Percentiles rank a stretch among this genome's conserved stretches.
phyloP scores from a whole-genome alignment of 2,797 vertebrate species.

The Falco naumanni region DNA sequence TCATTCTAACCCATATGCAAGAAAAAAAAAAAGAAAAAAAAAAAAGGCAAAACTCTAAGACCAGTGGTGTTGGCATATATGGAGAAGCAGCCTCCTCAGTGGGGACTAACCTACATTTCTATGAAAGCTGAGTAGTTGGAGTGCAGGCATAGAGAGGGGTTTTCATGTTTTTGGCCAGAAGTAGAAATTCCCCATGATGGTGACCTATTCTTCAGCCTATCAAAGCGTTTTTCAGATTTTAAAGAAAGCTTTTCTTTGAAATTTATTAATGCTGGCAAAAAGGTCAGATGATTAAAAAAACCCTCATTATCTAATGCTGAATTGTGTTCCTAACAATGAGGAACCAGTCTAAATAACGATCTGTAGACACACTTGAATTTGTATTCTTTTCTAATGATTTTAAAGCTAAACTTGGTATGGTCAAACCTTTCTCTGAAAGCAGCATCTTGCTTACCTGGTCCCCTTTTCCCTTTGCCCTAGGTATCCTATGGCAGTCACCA shows the following conservation, averaged over 20 bases:
- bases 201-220: neutral
- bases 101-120: neutral
- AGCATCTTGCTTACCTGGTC: neutral
- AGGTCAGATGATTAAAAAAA: neutral
- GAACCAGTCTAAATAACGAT: neutral
- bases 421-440: neutral
- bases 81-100: neutral
- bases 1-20: neutral
- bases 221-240: neutral
- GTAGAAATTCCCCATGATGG: neutral
- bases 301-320: neutral
- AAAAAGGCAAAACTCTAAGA: neutral
- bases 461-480: neutral
- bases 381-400: neutral
- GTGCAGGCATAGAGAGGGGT: too few relatives aligned
- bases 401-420: neutral
- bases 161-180: neutral
- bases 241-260: neutral
- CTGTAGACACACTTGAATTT: neutral
- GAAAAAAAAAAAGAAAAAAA: neutral
- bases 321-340: neutral
- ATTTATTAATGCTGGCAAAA: neutral
- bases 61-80: neutral
- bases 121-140: neutral
- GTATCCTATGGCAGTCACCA: slow-evolving; percentile 7